Base-by-base conservation (phyloP, 2,888 invertebrate species). In the Ophion slaviceki region DNA sequence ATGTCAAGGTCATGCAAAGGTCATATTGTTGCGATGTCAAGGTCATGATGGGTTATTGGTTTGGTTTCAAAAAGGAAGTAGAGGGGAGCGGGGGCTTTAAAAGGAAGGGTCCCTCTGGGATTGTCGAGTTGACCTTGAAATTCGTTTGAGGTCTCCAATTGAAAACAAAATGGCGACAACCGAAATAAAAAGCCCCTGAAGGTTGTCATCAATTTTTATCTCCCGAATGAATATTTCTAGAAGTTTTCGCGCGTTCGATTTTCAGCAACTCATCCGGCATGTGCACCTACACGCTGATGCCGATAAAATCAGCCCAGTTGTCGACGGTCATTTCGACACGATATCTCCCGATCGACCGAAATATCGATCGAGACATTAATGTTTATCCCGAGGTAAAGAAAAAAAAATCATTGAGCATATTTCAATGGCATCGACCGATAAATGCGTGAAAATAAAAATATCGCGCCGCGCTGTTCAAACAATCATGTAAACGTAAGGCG, bases 381-480 rank as follows among this genome's bases (percentile, higher is more conserved):
- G 53, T 40, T 80, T 70, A 85, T 78, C 81, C 68, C 32, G 72
- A 17, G 14, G 59, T 20, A 57, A n/a, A 67, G n/a, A 68, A 47
- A 74, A 85, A 72, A 72, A 61, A 80, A 72, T 74, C 68, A 64
- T 74, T 64, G 77, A 78, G 68, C 64, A 85, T 85, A 47, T 47
- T 77, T 74, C 68, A 78, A 81, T 75, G 81, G 77, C 85, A 81
- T 74, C 68, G 85, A 85, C 85, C 85, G 85, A 81, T 85, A 81
- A 68, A 71, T 36, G 40, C 53, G 24, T 75, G 70, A 78, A 78
- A 75, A 85, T 85, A 81, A 77, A 84, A 74, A 80, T 66, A 75
- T 70, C 53, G 2, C n/a, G 28, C 24, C 40, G 10, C 40, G 53
- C 36, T 62, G 61, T 70, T 72, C 64, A 53, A 71, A 77, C 57